Evolutionary conservation across 23 tunicate species (phyloP), one percentile per base, ranked within the genome.

Genomic region (Trididemnum clinides): DNA sequence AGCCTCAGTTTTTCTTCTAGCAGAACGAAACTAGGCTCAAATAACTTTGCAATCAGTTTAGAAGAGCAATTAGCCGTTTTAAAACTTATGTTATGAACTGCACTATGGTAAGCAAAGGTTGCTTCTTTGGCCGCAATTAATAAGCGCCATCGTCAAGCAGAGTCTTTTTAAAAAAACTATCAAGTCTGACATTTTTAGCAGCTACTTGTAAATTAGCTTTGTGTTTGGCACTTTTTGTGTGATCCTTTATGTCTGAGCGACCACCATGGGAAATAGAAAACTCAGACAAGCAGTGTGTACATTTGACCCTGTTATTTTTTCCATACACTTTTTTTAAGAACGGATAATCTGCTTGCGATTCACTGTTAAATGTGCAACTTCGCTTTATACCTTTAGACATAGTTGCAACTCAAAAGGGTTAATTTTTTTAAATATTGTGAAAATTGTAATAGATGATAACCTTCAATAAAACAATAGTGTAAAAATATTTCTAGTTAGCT

Each of bases 201-300:
- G 70, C 70, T 62, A 62, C 70, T 62, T 62, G 70, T 62, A 62
- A 62, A 62, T 62, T 62, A 62, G 70, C 70, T 62, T 62, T 62
- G 70, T 62, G 70, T 62, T 62, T 62, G 70, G 27, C 70, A 18
- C 70, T 22, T 18, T n/a, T n/a, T n/a, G n/a, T n/a, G n/a, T n/a
- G n/a, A n/a, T n/a, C n/a, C n/a, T n/a, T n/a, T n/a, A n/a, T 18
- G 70, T 22, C 54, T 44, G 54, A 44, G 54, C 54, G 54, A 44
- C 54, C 54, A 44, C 54, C 54, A 44, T 44, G 54, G 54, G 54
- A 44, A 44, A 7, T 44, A 44, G 54, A 44, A 44, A 44, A 44
- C 54, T n/a, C n/a, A n/a, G n/a, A n/a, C n/a, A n/a, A n/a, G n/a
- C n/a, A n/a, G n/a, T n/a, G n/a, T n/a, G n/a, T 44, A 44, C 54